Evolutionary conservation across 2,113 vertebrate genomes (phyloP).

Genomic region (Nettapus auritus): DNA sequence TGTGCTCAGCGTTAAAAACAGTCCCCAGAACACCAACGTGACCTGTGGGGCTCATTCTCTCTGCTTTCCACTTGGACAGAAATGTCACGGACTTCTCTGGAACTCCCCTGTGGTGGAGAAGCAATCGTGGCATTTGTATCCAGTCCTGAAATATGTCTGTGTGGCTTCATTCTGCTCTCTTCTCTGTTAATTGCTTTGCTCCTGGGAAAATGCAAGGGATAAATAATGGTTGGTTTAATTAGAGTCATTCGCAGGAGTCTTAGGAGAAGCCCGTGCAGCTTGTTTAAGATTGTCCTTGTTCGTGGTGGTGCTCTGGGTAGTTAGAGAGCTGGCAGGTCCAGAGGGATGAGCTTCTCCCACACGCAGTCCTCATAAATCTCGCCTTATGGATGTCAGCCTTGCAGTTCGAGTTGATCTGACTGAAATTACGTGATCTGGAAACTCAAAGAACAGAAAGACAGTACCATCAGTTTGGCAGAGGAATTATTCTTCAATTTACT

Average conservation of each 20-base stretch:
- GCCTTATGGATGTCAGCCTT: not conserved
- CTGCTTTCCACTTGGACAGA: not conserved
- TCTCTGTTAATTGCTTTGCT: not conserved
- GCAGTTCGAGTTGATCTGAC: not conserved
- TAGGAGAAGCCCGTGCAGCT: not conserved
- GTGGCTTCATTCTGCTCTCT: not conserved
- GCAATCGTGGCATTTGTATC: accelerated
- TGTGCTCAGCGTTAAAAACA: not conserved
- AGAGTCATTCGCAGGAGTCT: not conserved
- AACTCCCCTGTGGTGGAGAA: not conserved
- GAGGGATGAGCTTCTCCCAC: not conserved
- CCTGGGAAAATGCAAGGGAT: not conserved
- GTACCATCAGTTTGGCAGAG: not conserved
- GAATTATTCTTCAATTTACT: not conserved
- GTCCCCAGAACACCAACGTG: not conserved
- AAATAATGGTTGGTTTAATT: conserved; percentile 23
- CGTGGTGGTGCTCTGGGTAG: accelerated
- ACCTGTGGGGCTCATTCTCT: not conserved
- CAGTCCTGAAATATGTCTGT: not conserved
- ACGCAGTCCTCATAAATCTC: not conserved
- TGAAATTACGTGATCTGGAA: not conserved
- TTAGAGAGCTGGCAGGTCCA: not conserved
- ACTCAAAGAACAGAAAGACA: not conserved
- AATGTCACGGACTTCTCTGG: not conserved
- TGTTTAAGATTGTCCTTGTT: not conserved